Conservation (phyloP, 2,888 invertebrate species). For the Andrena minutula region DNA sequence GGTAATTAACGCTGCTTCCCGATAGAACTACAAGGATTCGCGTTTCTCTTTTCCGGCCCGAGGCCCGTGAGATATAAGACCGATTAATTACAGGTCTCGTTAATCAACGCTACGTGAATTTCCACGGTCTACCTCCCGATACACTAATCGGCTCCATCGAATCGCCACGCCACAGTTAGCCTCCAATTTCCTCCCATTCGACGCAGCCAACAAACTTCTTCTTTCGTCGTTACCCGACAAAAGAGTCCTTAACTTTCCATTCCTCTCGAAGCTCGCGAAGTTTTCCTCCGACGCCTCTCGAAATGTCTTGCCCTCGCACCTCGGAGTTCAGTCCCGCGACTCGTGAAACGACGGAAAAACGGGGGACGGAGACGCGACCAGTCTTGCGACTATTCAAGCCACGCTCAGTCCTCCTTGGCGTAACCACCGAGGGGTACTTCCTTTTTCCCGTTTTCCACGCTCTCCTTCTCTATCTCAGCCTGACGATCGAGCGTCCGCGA, state of each 20-base stretch:
- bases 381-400: slow-evolving; percentile 52
- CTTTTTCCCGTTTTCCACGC: slow-evolving; percentile 10
- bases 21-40: slow-evolving; percentile 33
- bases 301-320: background rate
- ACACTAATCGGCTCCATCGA: slow-evolving; percentile 24
- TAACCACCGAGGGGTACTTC: slow-evolving; percentile 17
- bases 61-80: slow-evolving; percentile 36
- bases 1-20: slow-evolving; percentile 75
- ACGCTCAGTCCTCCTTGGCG: slow-evolving; percentile 26
- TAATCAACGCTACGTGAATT: slow-evolving; percentile 53
- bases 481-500: background rate
- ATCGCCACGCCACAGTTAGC: background rate
- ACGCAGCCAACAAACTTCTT: background rate
- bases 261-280: background rate
- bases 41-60: slow-evolving; percentile 54
- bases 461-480: background rate
- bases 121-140: slow-evolving; percentile 36
- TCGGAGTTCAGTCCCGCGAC: background rate
- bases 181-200: background rate
- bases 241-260: background rate
- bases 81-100: slow-evolving; percentile 62
- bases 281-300: background rate
- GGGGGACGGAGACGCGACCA: slow-evolving; percentile 23
- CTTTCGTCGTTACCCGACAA: background rate
- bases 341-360: slow-evolving; percentile 23